These are phyloP conservation scores for Rhagium mordax DNA, from an alignment of 2,888 invertebrate genomes.

Conservation along the genomic window DNA sequence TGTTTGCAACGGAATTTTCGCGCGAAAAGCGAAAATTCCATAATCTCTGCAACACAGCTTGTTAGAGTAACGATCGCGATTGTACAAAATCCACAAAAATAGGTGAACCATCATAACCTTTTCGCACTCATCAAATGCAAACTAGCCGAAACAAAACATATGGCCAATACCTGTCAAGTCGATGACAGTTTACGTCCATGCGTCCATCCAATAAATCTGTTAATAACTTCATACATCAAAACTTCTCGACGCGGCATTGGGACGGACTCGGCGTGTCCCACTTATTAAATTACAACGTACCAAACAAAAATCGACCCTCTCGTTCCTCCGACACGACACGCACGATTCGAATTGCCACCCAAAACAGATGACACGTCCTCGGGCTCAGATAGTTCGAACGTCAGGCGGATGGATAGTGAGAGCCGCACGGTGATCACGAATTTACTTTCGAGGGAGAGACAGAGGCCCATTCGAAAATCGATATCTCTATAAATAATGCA, in stretches of 20 bases:
- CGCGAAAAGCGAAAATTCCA: too few relatives aligned
- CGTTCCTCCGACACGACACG: neutral
- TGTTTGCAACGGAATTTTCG: neutral
- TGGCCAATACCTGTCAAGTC: neutral
- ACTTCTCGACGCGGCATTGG: neutral
- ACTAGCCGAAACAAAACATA: too few relatives aligned
- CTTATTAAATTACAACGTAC: constrained; percentile 2
- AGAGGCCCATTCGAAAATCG: constrained; percentile 57
- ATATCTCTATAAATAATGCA: constrained; percentile 62
- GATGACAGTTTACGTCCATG: neutral
- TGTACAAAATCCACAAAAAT: too few relatives aligned
- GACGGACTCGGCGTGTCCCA: neutral
- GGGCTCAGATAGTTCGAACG: constrained; percentile 1
- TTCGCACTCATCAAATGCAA: too few relatives aligned
- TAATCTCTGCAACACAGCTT: too few relatives aligned
- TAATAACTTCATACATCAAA: neutral
- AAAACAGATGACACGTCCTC: constrained; percentile 30
- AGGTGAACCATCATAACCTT: too few relatives aligned
- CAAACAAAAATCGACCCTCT: constrained; percentile 8
- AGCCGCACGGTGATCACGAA: neutral
- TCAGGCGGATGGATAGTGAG: neutral
- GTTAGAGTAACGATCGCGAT: too few relatives aligned
- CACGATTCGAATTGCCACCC: constrained; percentile 17
- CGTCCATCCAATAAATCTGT: neutral
- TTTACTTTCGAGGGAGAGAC: constrained; percentile 16